Percentiles rank a stretch among this genome's conserved stretches.
These are phyloP conservation scores for Brienomyrus longianalis DNA, from an alignment of 2,113 vertebrate genomes.

Conservation along the genomic window DNA sequence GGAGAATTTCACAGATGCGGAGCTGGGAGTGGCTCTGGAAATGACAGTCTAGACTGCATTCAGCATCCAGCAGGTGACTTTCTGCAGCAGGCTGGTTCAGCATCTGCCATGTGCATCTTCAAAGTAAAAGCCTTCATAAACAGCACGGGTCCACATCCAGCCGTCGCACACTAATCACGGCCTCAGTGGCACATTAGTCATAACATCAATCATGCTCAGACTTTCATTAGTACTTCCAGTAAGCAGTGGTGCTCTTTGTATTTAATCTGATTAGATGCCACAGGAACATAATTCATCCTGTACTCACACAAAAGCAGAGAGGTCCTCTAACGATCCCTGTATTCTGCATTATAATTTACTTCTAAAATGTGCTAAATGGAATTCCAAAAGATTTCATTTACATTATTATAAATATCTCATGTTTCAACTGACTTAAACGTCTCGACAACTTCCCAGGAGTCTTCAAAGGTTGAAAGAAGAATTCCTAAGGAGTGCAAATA, in stretches of 20 bases:
- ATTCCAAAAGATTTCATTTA: background rate
- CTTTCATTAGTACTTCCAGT: conserved; percentile 2
- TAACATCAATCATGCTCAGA: background rate
- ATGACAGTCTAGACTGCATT: background rate
- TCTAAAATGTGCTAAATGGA: background rate
- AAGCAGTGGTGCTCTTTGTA: background rate
- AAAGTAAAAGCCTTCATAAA: background rate
- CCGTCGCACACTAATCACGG: background rate
- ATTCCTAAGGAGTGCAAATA: background rate
- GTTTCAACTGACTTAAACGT: background rate
- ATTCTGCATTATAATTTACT: background rate
- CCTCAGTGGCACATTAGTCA: background rate
- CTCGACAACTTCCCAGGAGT: background rate
- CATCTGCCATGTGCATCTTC: background rate
- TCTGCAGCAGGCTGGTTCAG: background rate
- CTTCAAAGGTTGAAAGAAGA: background rate
- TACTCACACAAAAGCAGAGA: background rate
- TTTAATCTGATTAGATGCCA: conserved; percentile 9
- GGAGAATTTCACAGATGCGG: background rate
- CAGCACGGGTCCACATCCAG: background rate
- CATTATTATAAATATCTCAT: background rate
- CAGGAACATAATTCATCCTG: background rate
- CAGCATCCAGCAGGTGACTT: background rate
- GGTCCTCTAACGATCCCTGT: background rate
- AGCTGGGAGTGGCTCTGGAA: background rate